Evolutionary conservation across 2,113 vertebrate genomes (phyloP).

Genomic region (Phalacrocorax pelagicus): DNA sequence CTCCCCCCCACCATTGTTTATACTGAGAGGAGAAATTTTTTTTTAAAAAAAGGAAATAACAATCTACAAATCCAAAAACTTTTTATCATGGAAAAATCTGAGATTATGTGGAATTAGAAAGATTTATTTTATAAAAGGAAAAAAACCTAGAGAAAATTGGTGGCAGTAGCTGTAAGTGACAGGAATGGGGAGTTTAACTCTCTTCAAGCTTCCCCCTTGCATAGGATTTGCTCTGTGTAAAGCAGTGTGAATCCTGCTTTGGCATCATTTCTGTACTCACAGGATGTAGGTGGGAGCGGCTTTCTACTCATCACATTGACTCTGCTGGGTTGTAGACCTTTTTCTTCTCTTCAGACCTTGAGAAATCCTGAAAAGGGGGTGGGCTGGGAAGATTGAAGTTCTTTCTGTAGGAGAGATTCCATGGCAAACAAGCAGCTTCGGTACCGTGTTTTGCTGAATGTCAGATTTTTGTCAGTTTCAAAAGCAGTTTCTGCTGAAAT

Average conservation of each 20-base stretch:
- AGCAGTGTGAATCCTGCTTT: background rate
- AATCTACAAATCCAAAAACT: background rate
- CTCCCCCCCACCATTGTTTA: background rate
- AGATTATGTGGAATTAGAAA: background rate
- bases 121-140: background rate
- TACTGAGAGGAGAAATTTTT: background rate
- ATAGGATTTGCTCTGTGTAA: background rate
- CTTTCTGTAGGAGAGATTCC: background rate
- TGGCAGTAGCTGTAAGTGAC: background rate
- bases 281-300: rapidly evolving
- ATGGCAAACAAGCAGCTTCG: background rate
- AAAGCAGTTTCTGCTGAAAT: background rate
- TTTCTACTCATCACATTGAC: background rate
- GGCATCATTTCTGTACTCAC: background rate
- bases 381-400: background rate
- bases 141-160: background rate
- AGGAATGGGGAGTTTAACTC: background rate
- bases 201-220: background rate
- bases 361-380: background rate
- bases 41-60: background rate
- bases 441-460: background rate
- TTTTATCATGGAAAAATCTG: background rate
- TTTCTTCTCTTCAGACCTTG: background rate
- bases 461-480: background rate
- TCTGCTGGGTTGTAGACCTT: background rate